Conservation (phyloP, 2,888 invertebrate species). For the Drosophila nr. medialis region DNA sequence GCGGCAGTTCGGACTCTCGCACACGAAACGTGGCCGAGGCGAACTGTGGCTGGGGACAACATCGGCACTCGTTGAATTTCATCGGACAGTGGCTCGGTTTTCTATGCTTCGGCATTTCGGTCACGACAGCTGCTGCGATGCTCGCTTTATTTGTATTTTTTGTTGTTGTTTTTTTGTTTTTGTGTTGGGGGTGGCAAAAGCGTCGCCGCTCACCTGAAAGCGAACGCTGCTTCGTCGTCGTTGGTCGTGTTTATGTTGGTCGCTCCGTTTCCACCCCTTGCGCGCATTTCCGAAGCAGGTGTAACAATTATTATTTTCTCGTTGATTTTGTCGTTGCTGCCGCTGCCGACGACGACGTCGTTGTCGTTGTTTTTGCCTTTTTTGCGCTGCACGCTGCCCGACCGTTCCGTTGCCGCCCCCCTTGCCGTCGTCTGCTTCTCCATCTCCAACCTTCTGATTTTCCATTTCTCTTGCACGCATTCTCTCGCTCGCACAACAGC, state of each 20-base stretch:
- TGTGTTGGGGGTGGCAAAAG: conserved; percentile 37
- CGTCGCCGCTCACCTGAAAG: conserved; percentile 70
- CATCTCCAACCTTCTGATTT: conserved; percentile 44
- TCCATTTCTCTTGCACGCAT: conserved; percentile 56
- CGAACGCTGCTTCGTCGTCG: conserved; percentile 43
- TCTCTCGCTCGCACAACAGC: conserved; percentile 50
- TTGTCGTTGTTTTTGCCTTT: conserved; percentile 51
- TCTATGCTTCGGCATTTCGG: conserved; percentile 67
- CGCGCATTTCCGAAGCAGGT: conserved; percentile 81
- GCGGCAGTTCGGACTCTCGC: conserved; percentile 64
- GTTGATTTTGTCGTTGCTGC: conserved; percentile 76
- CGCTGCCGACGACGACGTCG: conserved; percentile 45
- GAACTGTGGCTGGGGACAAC: conserved; percentile 26
- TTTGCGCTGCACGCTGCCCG: conserved; percentile 44
- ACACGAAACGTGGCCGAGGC: conserved; percentile 26
- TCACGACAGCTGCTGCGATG: conserved; percentile 26
- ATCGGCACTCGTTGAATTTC: conserved; percentile 36
- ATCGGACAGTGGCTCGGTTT: conserved; percentile 43
- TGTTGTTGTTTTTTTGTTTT: neutral
- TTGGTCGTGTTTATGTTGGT: conserved; percentile 53
- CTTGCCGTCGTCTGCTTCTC: conserved; percentile 2
- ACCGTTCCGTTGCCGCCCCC: neutral
- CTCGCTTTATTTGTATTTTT: conserved; percentile 23
- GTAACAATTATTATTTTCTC: conserved; percentile 83
- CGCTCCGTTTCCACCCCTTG: conserved; percentile 57